These are phyloP conservation scores for Dasysyrphus tricinctus DNA, from an alignment of 2,888 invertebrate species.

Conservation along the genomic window DNA sequence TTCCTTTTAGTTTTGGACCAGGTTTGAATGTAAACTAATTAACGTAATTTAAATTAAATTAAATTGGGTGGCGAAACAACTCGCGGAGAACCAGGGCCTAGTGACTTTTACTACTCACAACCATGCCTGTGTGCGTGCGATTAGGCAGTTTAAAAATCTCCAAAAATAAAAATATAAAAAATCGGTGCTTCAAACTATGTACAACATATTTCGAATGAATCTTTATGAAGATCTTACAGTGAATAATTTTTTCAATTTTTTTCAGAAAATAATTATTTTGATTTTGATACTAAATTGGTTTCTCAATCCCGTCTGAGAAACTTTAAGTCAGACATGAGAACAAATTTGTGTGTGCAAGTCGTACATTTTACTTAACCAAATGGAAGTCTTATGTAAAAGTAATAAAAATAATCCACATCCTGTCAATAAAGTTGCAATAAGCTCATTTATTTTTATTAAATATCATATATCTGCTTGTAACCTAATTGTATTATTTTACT, in stretches of 20 bases:
- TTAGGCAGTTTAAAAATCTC: no score
- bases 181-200: no score
- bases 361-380: neutral
- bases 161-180: no score
- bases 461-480: neutral
- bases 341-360: neutral
- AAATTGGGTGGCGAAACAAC: no score
- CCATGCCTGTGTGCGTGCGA: no score
- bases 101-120: no score
- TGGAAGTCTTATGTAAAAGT: constrained; percentile 28
- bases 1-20: no score
- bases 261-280: neutral
- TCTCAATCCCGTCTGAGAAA: neutral
- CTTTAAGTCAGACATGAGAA: neutral
- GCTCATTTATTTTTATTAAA: constrained; percentile 2
- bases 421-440: neutral
- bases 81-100: no score
- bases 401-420: constrained; percentile 68
- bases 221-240: no score
- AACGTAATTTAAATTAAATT: no score
- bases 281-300: neutral
- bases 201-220: no score
- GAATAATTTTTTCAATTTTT: neutral
- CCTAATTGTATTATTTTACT: neutral
- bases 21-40: no score